Percentiles rank a stretch among this genome's conserved stretches.
Conservation (phyloP, 2,888 invertebrate genomes). For the Mylabris sibirica region DNA sequence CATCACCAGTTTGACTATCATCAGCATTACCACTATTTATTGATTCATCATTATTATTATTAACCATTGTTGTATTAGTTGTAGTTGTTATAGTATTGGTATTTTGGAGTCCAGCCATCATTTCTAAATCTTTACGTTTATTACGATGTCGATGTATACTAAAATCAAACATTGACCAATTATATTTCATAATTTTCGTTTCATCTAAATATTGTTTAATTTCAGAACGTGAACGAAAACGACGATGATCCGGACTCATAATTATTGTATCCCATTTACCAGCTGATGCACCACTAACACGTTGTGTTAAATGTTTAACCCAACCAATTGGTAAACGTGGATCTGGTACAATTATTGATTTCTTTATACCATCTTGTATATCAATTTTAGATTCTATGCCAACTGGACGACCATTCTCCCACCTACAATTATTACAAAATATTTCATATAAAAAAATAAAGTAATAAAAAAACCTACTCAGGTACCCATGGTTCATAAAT, state of each 20-base stretch:
- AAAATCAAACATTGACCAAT: conserved; percentile 64
- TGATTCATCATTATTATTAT: conserved; percentile 4
- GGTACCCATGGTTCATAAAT: conserved; percentile 34
- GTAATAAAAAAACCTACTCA: conserved; percentile 35
- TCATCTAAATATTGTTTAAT: conserved; percentile 62
- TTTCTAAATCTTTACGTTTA: conserved; percentile 31
- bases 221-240: conserved; percentile 68
- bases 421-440: conserved; percentile 61
- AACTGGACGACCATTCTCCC: conserved; percentile 76
- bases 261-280: conserved; percentile 86
- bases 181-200: conserved; percentile 55
- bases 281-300: conserved; percentile 73
- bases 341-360: conserved; percentile 73
- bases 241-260: conserved; percentile 69
- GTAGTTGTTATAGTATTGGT: not conserved
- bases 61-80: not conserved
- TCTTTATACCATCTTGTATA: conserved; percentile 58
- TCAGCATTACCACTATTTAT: conserved; percentile 12
- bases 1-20: conserved; percentile 17
- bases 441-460: not conserved
- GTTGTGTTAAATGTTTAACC: conserved; percentile 80
- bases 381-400: conserved; percentile 64
- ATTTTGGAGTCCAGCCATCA: not conserved
- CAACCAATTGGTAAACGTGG: conserved; percentile 77
- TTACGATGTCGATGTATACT: conserved; percentile 56